Base-by-base conservation (phyloP, 2,888 invertebrate genomes). In the Hofmannophila pseudospretella region DNA sequence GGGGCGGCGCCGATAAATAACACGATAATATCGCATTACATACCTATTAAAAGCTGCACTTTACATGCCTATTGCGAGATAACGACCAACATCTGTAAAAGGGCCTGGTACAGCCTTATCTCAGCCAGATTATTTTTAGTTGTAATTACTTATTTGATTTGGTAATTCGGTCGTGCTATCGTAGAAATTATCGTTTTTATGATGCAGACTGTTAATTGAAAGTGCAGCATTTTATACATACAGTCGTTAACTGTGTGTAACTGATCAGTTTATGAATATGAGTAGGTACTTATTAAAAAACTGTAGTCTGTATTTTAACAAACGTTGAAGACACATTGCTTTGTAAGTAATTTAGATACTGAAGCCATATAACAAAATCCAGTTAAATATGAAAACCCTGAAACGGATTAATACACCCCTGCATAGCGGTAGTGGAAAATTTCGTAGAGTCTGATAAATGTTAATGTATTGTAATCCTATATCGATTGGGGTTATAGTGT, bases 1-100 rank as follows among this genome's bases (percentile, higher is more conserved):
- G 68, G 68, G 69, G 67, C 69, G 64, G 67, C 53, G 47, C 52
- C 64, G 72, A 79, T 76, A 76, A 76, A 73, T 70, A 67, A 69
- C 52, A 53, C 55, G 67, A 77, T 78, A 75, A 73, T 74, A 75
- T 80, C 67, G 49, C 69, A 65, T 76, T 77, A 73, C 72, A 66
- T 65, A 67, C 62, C 54, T 64, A 79, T 76, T 76, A 76, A 76
- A 76, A 78, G 66, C 69, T 73, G 54, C 58, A 73, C 54, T 79
- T 67, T 65, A 69, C 64, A 67, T 62, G 64, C 56, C 64, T 63
- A 69, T 67, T 67, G 51, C 46, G 54, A 59, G 74, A 79, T 74
- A 76, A 76, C 68, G 52, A 62, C 53, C 55, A 51, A 65, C 73
- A 78, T 75, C 62, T 78, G 78, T 68, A 63, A 54, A 48, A 57